These are phyloP conservation scores for Meliscaeva auricollis DNA, from an alignment of 2,888 invertebrate genomes.

Conservation along the genomic window DNA sequence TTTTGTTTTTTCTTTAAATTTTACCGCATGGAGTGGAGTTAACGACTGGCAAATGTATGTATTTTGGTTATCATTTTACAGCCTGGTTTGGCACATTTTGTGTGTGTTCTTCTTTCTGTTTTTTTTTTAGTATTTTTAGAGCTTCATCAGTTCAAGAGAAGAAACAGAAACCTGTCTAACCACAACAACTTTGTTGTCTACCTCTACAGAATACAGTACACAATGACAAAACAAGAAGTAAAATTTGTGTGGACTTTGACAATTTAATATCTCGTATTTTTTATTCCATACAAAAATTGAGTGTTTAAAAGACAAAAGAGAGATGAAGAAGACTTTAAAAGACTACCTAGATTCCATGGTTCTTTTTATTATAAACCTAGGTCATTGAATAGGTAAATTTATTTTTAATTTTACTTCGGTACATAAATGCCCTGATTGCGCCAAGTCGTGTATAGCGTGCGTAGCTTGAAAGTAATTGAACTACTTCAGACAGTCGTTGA, in stretches of 20 bases:
- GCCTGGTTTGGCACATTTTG: slow-evolving; percentile 42
- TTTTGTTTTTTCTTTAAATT: slow-evolving; percentile 21
- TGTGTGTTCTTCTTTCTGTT: slow-evolving; percentile 25
- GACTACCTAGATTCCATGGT: slow-evolving; percentile 17
- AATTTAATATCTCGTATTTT: slow-evolving; percentile 13
- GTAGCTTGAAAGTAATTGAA: slow-evolving; percentile 34
- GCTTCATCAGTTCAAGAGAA: slow-evolving; percentile 2
- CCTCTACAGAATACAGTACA: not conserved
- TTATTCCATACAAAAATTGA: slow-evolving; percentile 4
- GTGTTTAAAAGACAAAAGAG: slow-evolving; percentile 7
- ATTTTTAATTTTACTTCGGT: slow-evolving; percentile 36
- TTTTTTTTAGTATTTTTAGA: slow-evolving; percentile 13
- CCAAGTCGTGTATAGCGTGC: not conserved
- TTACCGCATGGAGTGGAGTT: not conserved
- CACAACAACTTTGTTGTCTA: slow-evolving; percentile 34
- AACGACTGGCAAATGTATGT: slow-evolving; percentile 5
- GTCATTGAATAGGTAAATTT: slow-evolving; percentile 62
- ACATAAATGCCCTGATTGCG: slow-evolving; percentile 1
- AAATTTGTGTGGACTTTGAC: slow-evolving; percentile 52
- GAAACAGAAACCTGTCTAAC: slow-evolving; percentile 54
- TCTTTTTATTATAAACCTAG: slow-evolving; percentile 34
- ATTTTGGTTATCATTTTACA: slow-evolving; percentile 63
- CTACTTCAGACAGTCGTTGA: slow-evolving; percentile 72
- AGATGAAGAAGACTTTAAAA: slow-evolving; percentile 7
- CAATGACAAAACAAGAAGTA: slow-evolving; percentile 8